phyloP scores from a whole-genome alignment of 1,140 invertebrate species.

The Drosophila rhopaloa region DNA sequence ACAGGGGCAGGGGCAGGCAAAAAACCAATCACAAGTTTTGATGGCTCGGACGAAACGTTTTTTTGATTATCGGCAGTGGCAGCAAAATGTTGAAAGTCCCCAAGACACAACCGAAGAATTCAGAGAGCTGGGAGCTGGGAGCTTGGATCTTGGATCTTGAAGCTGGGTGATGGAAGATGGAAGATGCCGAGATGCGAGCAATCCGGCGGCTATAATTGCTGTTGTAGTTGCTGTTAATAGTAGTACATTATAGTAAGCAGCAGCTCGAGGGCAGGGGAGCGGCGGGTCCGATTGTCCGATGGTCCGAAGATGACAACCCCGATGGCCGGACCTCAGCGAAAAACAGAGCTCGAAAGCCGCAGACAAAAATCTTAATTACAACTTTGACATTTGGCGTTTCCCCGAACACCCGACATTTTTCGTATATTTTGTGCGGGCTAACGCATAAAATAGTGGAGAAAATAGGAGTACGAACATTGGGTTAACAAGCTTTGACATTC shows the following conservation, averaged over 20 bases:
- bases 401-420: slow-evolving; percentile 15
- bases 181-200: slow-evolving; percentile 32
- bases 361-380: slow-evolving; percentile 53
- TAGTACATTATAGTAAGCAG: slow-evolving; percentile 47
- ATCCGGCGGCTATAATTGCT: slow-evolving; percentile 34
- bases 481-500: neutral
- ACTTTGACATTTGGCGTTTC: slow-evolving; percentile 45
- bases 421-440: neutral
- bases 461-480: neutral
- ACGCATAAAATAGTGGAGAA: neutral
- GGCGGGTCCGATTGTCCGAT: neutral
- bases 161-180: neutral
- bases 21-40: slow-evolving; percentile 62
- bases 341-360: slow-evolving; percentile 15
- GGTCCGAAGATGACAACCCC: slow-evolving; percentile 38
- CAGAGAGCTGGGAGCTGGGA: slow-evolving; percentile 6
- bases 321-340: slow-evolving; percentile 24
- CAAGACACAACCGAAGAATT: slow-evolving; percentile 32
- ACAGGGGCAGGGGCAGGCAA: neutral
- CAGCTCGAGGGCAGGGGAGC: neutral
- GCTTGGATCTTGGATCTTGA: neutral
- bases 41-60: slow-evolving; percentile 52
- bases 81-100: slow-evolving; percentile 48
- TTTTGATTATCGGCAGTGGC: slow-evolving; percentile 47
- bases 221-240: slow-evolving; percentile 50